phyloP scores from a whole-genome alignment of 2,113 vertebrate species.

The Oxyura jamaicensis region DNA sequence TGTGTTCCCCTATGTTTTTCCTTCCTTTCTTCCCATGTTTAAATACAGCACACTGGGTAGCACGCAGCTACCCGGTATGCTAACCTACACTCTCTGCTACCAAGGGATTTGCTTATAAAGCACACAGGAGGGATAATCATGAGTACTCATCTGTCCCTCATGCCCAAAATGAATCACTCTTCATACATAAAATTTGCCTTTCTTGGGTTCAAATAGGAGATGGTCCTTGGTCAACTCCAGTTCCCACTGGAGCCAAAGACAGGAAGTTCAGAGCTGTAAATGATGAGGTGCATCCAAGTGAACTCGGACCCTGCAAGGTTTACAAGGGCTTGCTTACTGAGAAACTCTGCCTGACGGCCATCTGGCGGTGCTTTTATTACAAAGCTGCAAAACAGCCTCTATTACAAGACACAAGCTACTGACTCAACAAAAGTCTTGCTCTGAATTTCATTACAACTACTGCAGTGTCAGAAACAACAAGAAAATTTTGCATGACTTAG shows the following conservation, averaged over 20 bases:
- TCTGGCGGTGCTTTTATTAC: not conserved
- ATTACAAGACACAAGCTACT: not conserved
- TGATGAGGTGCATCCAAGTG: not conserved
- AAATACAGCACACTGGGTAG: not conserved
- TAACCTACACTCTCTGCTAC: not conserved
- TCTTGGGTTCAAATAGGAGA: not conserved
- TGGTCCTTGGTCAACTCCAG: not conserved
- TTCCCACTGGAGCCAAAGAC: not conserved
- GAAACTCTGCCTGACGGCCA: not conserved
- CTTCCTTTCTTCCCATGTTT: not conserved
- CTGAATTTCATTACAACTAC: not conserved
- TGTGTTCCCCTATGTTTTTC: not conserved
- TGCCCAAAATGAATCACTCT: not conserved
- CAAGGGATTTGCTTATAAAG: not conserved
- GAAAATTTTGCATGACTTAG: fast-evolving
- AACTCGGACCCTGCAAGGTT: too few species aligned
- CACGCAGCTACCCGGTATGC: too few species aligned
- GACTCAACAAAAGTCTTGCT: not conserved
- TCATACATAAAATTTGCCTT: not conserved
- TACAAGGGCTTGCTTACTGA: not conserved
- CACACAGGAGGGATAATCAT: not conserved
- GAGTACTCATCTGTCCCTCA: not conserved
- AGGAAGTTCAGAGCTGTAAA: not conserved
- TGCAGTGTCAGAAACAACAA: not conserved
- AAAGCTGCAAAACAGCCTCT: not conserved